Conservation (phyloP, 2,113 vertebrate species). For the Machaerirhynchus nigripectus region DNA sequence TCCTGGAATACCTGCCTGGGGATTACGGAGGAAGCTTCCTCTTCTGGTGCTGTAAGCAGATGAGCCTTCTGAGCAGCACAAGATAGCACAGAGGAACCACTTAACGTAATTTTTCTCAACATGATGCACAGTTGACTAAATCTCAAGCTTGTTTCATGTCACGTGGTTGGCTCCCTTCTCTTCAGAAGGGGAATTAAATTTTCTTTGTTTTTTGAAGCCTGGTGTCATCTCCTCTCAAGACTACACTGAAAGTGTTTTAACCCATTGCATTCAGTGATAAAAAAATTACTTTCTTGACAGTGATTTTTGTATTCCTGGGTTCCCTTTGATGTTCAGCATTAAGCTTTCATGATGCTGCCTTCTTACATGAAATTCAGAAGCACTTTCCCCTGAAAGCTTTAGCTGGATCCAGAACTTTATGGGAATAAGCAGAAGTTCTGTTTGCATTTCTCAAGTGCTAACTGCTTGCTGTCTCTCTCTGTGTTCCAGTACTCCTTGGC, state of each 20-base stretch:
- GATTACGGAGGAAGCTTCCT: background rate
- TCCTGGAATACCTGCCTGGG: background rate
- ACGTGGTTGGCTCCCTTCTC: background rate
- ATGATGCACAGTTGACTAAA: background rate
- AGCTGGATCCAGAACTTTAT: background rate
- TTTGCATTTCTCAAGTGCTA: background rate
- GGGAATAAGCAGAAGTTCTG: background rate
- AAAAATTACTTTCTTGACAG: slow-evolving; percentile 30
- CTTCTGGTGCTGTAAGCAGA: background rate
- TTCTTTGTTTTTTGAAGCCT: background rate
- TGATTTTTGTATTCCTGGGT: background rate
- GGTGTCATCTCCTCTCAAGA: background rate
- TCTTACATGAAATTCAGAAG: background rate
- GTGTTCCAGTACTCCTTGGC: slow-evolving; percentile 88
- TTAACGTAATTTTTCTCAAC: background rate
- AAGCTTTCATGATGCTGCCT: slow-evolving; percentile 51
- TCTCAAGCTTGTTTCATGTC: background rate
- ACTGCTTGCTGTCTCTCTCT: background rate
- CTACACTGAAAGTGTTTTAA: slow-evolving; percentile 6
- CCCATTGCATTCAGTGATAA: background rate
- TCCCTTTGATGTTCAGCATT: slow-evolving; percentile 61
- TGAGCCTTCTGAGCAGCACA: background rate
- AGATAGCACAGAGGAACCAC: background rate
- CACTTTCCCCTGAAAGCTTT: background rate
- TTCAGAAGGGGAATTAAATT: slow-evolving; percentile 7